phyloP scores from a whole-genome alignment of 1,140 invertebrate species.

The Pachypeltis micranthus region DNA sequence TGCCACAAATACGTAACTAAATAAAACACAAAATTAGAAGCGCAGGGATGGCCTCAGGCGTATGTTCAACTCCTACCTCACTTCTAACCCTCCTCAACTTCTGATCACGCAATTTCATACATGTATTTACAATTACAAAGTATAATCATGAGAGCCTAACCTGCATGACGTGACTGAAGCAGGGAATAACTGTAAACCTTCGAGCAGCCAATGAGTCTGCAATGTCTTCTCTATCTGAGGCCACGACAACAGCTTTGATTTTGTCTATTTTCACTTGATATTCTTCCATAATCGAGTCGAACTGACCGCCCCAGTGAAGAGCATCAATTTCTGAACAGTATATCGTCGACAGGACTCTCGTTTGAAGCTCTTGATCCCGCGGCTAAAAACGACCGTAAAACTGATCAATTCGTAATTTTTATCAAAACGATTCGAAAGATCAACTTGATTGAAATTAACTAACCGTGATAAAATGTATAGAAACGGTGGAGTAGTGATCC shows the following conservation, averaged over 20 bases:
- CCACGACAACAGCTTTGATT: constrained; percentile 38
- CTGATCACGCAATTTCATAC: too few species aligned
- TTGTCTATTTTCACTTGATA: constrained; percentile 36
- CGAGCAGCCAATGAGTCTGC: constrained; percentile 32
- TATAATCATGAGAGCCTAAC: constrained; percentile 17
- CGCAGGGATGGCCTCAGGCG: too few species aligned
- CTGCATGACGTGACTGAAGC: constrained; percentile 39
- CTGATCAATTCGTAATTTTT: too few species aligned
- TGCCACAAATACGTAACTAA: too few species aligned
- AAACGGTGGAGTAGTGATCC: constrained; percentile 37
- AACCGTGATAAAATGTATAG: constrained; percentile 38
- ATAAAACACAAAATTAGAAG: background rate
- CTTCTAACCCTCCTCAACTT: too few species aligned
- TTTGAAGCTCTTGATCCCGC: constrained; percentile 24
- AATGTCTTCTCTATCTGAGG: constrained; percentile 34
- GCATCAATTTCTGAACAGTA: constrained; percentile 23
- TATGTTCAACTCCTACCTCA: too few species aligned
- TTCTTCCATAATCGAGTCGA: constrained; percentile 37
- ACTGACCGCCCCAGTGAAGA: constrained; percentile 34
- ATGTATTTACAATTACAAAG: too few species aligned
- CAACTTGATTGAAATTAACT: too few species aligned
- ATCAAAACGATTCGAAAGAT: too few species aligned
- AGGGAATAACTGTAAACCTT: constrained; percentile 37
- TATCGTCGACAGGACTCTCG: constrained; percentile 25
- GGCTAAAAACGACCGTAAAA: constrained; percentile 21